Percentiles rank a stretch among this genome's conserved stretches.
Conservation (phyloP, 2,113 vertebrate species). For the Aegotheles bennettii region DNA sequence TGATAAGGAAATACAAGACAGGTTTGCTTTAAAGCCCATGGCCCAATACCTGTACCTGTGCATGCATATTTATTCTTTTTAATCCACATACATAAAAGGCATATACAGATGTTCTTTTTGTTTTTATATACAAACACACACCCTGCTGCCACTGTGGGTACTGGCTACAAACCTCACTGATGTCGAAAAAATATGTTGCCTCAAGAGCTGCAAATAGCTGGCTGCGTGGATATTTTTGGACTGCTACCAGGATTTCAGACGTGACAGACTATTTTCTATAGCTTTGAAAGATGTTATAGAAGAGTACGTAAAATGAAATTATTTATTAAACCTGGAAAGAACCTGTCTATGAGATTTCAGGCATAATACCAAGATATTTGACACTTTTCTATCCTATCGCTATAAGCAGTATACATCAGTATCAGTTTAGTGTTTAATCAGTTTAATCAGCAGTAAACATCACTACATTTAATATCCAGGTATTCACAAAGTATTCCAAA, state of each 20-base stretch:
- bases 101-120: background rate
- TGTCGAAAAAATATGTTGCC: background rate
- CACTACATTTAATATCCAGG: background rate
- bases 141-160: background rate
- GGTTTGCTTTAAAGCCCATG: background rate
- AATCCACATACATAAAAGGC: background rate
- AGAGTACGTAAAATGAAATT: background rate
- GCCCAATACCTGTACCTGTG: background rate
- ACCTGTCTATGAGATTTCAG: background rate
- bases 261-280: background rate
- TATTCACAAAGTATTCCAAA: background rate
- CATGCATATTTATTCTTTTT: background rate
- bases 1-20: background rate
- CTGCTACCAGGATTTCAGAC: background rate
- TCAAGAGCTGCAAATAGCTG: conserved; percentile 2
- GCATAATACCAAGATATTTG: background rate
- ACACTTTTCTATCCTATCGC: background rate
- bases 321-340: background rate
- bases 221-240: background rate
- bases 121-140: background rate
- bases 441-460: no score
- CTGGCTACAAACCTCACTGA: background rate
- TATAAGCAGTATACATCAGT: no score
- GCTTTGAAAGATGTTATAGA: background rate
- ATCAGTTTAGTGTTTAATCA: no score